Base-by-base conservation (phyloP, 2,888 invertebrate species). In the Agonopterix heracliana region DNA sequence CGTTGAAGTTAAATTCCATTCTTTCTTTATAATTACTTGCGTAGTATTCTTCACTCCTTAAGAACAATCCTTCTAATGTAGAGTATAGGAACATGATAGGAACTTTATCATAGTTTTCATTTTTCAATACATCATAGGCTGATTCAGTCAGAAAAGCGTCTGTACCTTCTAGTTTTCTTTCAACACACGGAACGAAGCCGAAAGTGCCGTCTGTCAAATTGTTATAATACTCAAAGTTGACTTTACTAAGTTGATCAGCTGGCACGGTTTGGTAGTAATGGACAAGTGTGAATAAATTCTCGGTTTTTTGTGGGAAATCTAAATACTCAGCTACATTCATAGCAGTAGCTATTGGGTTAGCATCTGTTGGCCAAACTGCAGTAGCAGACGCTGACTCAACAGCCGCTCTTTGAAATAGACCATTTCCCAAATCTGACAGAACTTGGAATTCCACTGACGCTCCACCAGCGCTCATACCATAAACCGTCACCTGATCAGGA, bases 381-480 rank as follows among this genome's bases (percentile, higher is more conserved):
- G 60, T 60, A 1, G 60, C 60, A 38, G 63, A 52, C 4, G 59
- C 72, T 5, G 68, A 68, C 51, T 69, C 70, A 0, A 66, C 50
- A 7, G 77, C 69, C 3, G 68, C 74, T 50, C 59, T 61, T 9
- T 61, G 54, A 38, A 70, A 74, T 0, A 75, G 52, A 2, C 66
- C 66, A 48, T 57, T 61, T 7, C 61, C 56, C 56, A 63, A 57
- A 9, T 62, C 60, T 0, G 75, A 73, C 0, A 71, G 49, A 1
- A 73, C 48, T 3, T 70, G 67, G 34, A 61, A 61, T 38, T 70
- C 65, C 0, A 68, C 69, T 0, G 69, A 63, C 1, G 68, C 66
- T 0, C 61, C 75, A 1, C 78, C 78, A 12, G 74, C 71, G 42
- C 73, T 75, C 63, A 70, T 71, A 0, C 79, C 79, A 45, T 74